phyloP scores from a whole-genome alignment of 2,797 vertebrate genomes.

The Pelochelys cantorii region DNA sequence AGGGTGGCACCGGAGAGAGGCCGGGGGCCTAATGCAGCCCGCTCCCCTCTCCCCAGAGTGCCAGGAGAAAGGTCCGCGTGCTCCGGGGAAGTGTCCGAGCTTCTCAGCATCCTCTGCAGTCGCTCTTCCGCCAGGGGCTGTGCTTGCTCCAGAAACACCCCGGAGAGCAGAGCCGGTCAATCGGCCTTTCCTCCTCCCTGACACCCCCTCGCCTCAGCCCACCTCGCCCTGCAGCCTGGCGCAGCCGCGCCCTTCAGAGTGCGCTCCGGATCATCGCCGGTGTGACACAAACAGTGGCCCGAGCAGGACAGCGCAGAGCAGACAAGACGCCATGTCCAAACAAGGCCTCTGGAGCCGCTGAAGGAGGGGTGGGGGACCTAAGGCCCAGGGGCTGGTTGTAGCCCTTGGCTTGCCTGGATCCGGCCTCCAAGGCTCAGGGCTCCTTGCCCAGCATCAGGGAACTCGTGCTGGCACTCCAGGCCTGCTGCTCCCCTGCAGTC shows the following conservation, averaged over 20 bases:
- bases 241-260: not conserved
- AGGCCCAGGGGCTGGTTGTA: too few relatives aligned
- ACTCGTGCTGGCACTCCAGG: too few relatives aligned
- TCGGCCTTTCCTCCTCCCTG: not conserved
- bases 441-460: too few relatives aligned
- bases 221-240: too few relatives aligned
- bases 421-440: too few relatives aligned
- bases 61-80: too few relatives aligned
- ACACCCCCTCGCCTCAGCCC: not conserved
- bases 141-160: not conserved
- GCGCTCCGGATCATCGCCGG: not conserved
- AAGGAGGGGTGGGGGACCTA: not conserved
- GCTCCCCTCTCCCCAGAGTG: not conserved
- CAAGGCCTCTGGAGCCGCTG: accelerated
- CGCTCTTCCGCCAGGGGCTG: not conserved
- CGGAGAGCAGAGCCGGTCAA: not conserved
- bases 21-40: not conserved
- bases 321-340: not conserved
- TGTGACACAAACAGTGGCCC: not conserved
- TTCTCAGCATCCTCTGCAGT: not conserved
- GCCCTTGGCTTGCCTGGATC: too few relatives aligned
- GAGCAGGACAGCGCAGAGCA: not conserved
- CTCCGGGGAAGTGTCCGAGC: not conserved
- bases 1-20: not conserved
- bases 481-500: too few relatives aligned